These are phyloP conservation scores for Ligdia adustata DNA, from an alignment of 2,888 invertebrate species.

Conservation along the genomic window DNA sequence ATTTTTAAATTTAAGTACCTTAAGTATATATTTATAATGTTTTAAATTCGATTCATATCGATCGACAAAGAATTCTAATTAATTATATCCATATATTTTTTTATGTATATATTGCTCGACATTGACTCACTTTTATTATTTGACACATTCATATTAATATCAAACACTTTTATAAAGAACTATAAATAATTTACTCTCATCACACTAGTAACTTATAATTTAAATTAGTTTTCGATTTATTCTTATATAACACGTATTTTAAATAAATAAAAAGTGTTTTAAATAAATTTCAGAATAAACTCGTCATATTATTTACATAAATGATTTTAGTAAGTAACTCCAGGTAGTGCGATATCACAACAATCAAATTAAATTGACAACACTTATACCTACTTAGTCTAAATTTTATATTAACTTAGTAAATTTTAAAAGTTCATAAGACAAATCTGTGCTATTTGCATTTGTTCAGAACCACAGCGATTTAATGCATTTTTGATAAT, in stretches of 20 bases:
- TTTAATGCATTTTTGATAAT: too few relatives aligned
- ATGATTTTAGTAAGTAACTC: background rate
- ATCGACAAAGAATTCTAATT: too few relatives aligned
- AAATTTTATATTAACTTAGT: background rate
- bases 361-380: slow-evolving; percentile 7
- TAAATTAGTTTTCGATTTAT: too few relatives aligned
- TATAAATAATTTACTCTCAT: too few relatives aligned
- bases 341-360: background rate
- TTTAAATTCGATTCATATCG: too few relatives aligned
- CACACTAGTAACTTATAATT: too few relatives aligned
- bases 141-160: slow-evolving; percentile 40
- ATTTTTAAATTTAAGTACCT: too few relatives aligned
- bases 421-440: background rate
- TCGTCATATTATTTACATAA: background rate
- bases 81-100: background rate
- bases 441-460: background rate
- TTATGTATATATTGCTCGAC: slow-evolving; percentile 55
- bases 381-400: slow-evolving; percentile 1
- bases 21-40: too few relatives aligned
- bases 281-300: too few relatives aligned
- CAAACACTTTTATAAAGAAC: too few relatives aligned
- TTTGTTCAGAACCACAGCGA: background rate
- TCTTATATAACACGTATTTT: too few relatives aligned
- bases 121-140: slow-evolving; percentile 61
- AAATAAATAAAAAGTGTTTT: too few relatives aligned